Base-by-base conservation (phyloP, 1,140 invertebrate species). In the Drosophila kanapiae region DNA sequence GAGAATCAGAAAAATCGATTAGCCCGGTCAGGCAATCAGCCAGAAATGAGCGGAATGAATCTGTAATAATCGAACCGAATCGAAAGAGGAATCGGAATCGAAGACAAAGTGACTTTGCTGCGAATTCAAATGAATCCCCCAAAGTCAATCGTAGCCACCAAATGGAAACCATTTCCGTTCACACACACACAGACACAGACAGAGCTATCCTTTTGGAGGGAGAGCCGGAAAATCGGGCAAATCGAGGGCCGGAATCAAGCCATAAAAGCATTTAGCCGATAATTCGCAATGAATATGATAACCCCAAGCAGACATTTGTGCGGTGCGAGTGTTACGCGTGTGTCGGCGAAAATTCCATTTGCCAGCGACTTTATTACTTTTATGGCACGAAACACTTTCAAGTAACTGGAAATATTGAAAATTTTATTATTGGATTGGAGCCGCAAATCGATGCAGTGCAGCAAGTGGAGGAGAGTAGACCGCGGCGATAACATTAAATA, bases 251-350 rank as follows among this genome's bases (percentile, higher is more conserved):
- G 53, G 65, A 70, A 71, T 53, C 72, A 59, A 62, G 76, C 74
- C 68, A 74, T 87, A 88, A 87, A 88, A 77, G 65, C 82, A 68
- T 78, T 88, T 74, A 80, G 63, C 80, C 60, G 48, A 87, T 88
- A 87, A 87, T 87, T 83, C 68, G 83, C 84, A 77, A 80, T 88
- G 60, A 87, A 87, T 69, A 87, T 84, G 83, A 88, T 68, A 83
- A 74, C 42, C 42, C 49, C 29, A 37, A 67, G 61, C 74, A 68
- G 75, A 61, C 59, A 42, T 47, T 48, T 70, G 67, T 65, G 47
- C 31, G 56, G 35, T 42, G 23, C 23, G 23, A 23, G 23, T 23
- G 23, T 23, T 23, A 23, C 23, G 23, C 23, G 23, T 23, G 23
- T 23, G 23, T 23, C 23, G 23, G 23, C 14, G 27, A 49, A 49